Evolutionary conservation across 2,797 vertebrate species (phyloP), one percentile per base, ranked within the genome.

Genomic region (Allobates femoralis): DNA sequence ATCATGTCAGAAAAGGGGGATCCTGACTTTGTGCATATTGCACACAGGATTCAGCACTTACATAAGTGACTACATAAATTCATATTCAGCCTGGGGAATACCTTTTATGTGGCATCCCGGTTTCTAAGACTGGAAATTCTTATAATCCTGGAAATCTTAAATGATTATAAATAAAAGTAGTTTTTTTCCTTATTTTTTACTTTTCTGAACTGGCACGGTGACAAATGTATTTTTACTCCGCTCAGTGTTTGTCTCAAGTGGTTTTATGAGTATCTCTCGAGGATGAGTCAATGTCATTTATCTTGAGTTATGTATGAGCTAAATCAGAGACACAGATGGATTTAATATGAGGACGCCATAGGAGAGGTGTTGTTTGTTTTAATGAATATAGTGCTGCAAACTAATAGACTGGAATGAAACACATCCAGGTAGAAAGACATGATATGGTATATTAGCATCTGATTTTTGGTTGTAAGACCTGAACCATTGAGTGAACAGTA

Each of bases 291-390:
- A 18, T 23, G 55, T 78, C 21, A 78, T 79, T 79, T 60, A 58
- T 79, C 16, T 60, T 34, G 55, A 37, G 58, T 67, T 81, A 32
- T 81, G 51, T 81, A 32, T 51, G 60, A 79, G 34, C 23, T 18
- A n/a, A 81, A 64, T 62, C 51, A 28, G 46, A 81, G 60, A 51
- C n/a, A 81, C 41, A 81, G 79, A 81, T 66, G 62, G 26, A 81
- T 66, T 16, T 46, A 12, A 28, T 23, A 30, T n/a, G 3, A 21
- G 30, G 26, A 30, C 41, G 41, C 64, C 51, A 81, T 67, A 51
- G 26, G 8, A 62, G 34, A 46, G 15, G 34, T 64, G 58, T 46
- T 37, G n/a, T 19, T 37, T 21, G 41, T 41, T 3, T 21, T n/a
- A 73, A 73, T 73, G 69, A 41, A 46, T 46, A 73, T 11, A n/a